Base-by-base conservation (phyloP, 2,797 vertebrate species). In the Tachyglossus aculeatus region DNA sequence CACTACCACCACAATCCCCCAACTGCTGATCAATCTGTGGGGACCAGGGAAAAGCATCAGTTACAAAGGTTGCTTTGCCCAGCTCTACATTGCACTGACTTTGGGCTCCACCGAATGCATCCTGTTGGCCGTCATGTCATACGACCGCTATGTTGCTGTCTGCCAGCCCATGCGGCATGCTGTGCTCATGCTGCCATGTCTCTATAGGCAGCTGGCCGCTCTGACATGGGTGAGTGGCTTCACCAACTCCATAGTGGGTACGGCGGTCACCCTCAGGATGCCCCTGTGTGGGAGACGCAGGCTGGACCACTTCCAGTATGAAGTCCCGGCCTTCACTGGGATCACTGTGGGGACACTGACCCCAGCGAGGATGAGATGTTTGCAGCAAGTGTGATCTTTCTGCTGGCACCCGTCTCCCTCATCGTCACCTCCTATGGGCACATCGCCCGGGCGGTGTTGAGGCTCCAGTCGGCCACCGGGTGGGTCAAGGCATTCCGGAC, bases 401-500 rank as follows among this genome's bases (percentile, higher is more conserved):
- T 86, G 37, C 58, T 84, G 37, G 74, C 31, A 4, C 74, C 79
- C 10, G 66, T 84, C 21, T 29, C 68, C 9, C 86, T 94, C 24
- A 90, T 92, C 12, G 18, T 91, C 5, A 78, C 90, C 13, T 93
- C 91, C 4, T 94, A 93, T 54, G 70, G 53, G 14, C 78, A 71
- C 29, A 93, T 94, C 53, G 66, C 89, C 45, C 53, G 56, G 43
- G 71, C 86, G 43, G 88, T 93, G 3, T 7, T 90, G 34, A 81
- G 74, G 33, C 91, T 92, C 32, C 78, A 83, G 48, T 86, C 78
- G 33, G 15, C 67, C 18, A 67, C 87, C 33, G 84, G 90, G 0
- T 81, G 68, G 14, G 19, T 78, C 2, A 94, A 94, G 57, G 82
- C 90, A 39, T 43, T 94, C 9, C 93, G 91, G n/a, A 94, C 93